A percentile compares a stretch with the other conserved stretches of the same genome.
phyloP scores from a whole-genome alignment of 2,888 invertebrate genomes.

The Auanema sp. region DNA sequence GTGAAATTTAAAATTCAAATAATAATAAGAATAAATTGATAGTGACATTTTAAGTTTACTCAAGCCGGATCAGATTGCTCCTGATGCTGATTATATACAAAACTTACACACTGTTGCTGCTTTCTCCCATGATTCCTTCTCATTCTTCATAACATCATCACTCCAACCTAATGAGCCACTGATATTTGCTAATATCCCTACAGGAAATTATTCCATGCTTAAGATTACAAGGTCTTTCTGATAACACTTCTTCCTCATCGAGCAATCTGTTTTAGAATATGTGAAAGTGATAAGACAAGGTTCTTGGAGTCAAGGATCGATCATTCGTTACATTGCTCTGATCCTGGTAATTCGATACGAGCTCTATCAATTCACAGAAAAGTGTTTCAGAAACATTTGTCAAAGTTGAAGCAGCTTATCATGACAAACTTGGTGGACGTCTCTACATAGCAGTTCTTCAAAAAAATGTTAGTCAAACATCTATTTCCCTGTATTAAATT shows the following conservation, averaged over 20 bases:
- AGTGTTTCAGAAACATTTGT: conserved; percentile 19
- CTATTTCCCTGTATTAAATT: neutral
- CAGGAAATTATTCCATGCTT: too few species aligned
- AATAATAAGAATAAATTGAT: too few species aligned
- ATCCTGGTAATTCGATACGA: neutral
- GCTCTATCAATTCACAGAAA: neutral
- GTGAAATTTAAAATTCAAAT: too few species aligned
- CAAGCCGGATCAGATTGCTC: too few species aligned
- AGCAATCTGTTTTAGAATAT: conserved; percentile 6
- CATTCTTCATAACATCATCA: too few species aligned
- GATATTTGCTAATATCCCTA: too few species aligned
- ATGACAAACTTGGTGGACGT: conserved; percentile 13
- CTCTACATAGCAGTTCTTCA: conserved; percentile 21
- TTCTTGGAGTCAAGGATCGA: conserved; percentile 17
- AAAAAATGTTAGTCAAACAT: conserved; percentile 8
- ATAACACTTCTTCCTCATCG: neutral
- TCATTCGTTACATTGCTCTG: conserved; percentile 6
- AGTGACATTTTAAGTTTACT: too few species aligned
- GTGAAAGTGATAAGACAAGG: conserved; percentile 8
- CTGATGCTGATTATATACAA: too few species aligned
- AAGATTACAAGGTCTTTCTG: too few species aligned
- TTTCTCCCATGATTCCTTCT: too few species aligned
- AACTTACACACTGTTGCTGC: too few species aligned
- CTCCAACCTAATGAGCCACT: too few species aligned
- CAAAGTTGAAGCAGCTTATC: conserved; percentile 26